A percentile compares a stretch with the other conserved stretches of the same genome.
Conservation (phyloP, 2,888 invertebrate species). For the Hypolimnas misippus region DNA sequence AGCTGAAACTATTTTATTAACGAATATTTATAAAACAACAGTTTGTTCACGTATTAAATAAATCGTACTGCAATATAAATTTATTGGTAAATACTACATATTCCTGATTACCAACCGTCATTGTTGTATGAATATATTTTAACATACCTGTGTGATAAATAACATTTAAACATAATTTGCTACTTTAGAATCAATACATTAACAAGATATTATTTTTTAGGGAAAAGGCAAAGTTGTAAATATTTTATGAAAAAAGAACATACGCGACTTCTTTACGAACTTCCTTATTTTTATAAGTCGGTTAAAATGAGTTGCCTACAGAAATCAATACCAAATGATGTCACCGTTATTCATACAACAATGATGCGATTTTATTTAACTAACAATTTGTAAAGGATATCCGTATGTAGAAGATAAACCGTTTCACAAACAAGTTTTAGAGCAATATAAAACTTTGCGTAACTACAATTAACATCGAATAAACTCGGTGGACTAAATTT, state of each 20-base stretch:
- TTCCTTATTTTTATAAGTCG: not conserved
- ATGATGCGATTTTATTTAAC: conserved; percentile 5
- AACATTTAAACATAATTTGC: too few species aligned
- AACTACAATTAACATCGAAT: not conserved
- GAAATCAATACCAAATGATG: conserved; percentile 2
- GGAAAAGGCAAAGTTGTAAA: too few species aligned
- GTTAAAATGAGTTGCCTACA: not conserved
- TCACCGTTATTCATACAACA: conserved; percentile 5
- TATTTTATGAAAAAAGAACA: not conserved
- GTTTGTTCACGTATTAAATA: not conserved
- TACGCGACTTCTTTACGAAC: not conserved
- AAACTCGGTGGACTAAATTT: conserved; percentile 11
- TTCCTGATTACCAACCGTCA: not conserved
- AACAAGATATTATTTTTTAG: too few species aligned
- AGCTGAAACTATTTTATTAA: not conserved
- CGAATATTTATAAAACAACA: not conserved
- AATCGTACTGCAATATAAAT: not conserved
- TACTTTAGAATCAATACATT: too few species aligned
- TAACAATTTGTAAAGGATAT: conserved; percentile 1
- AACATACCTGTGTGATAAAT: too few species aligned
- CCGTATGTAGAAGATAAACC: conserved; percentile 1
- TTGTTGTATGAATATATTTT: not conserved
- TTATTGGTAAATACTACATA: not conserved
- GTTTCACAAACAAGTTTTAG: not conserved
- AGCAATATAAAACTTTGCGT: not conserved